Conservation (phyloP, 92 coral and sea anemone species). For the Scolanthus callimorphus region DNA sequence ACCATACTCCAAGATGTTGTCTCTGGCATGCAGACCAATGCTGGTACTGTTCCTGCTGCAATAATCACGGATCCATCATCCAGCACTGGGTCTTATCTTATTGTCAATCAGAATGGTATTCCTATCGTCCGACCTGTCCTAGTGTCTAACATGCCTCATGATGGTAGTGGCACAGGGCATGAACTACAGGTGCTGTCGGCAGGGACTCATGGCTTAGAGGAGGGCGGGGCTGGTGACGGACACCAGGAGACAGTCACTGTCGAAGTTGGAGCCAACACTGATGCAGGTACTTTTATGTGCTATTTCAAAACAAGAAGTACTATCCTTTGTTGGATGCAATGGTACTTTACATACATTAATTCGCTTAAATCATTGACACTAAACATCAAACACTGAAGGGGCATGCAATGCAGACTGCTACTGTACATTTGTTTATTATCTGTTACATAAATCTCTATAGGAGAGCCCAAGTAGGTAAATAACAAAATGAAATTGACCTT, state of each 20-base stretch:
- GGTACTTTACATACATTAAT: too few species aligned
- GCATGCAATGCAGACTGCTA: too few species aligned
- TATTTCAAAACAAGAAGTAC: too few species aligned
- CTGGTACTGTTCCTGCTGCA: constrained; percentile 94
- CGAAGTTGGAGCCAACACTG: neutral
- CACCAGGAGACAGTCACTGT: constrained; percentile 72
- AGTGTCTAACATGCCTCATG: constrained; percentile 71
- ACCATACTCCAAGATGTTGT: constrained; percentile 97
- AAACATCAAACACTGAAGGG: too few species aligned
- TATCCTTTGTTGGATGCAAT: too few species aligned
- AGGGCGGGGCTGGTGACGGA: constrained; percentile 57
- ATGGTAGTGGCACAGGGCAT: constrained; percentile 56
- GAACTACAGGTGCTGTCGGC: constrained; percentile 82
- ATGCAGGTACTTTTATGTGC: neutral
- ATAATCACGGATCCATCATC: constrained; percentile 92
- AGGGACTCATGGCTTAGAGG: constrained; percentile 75
- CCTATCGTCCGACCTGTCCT: constrained; percentile 95
- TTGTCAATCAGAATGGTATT: constrained; percentile 95
- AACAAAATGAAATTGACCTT: too few species aligned
- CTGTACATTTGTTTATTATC: too few species aligned
- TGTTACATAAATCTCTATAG: too few species aligned
- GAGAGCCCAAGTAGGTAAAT: too few species aligned
- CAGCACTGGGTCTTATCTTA: constrained; percentile 89
- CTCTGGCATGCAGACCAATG: constrained; percentile 93
- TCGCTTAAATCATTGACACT: too few species aligned